Base-by-base conservation (phyloP, 2,888 invertebrate genomes). In the Arctia plantaginis region DNA sequence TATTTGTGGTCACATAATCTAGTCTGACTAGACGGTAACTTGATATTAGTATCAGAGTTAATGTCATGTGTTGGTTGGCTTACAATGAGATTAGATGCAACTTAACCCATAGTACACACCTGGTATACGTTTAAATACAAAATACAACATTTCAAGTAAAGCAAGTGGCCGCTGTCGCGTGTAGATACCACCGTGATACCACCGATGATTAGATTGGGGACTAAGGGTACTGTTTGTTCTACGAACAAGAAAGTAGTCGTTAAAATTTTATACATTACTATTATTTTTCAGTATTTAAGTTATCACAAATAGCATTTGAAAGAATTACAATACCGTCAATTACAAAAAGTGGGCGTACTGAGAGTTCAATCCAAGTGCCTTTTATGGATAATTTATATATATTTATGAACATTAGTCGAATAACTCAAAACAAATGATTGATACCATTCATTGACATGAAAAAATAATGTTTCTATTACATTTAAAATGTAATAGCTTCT, bases 1-100 rank as follows among this genome's bases (percentile, higher is more conserved):
- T 88, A 88, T 90, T 90, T 93, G 94, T 90, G 94, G 94, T 94
- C 91, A 86, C 85, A 88, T 89, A 86, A 87, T 89, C 89, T 89
- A 86, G 90, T 86, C 88, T 83, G 87, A 86, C 89, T 87, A 87
- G 89, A 91, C 89, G 81, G 92, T 90, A 92, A 94, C 87, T 77
- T 88, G 92, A 93, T 93, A 91, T 87, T 86, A 82, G 86, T 87
- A 84, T 82, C 85, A 76, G 75, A 79, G 80, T 77, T 80, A 82
- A 83, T 74, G 80, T 83, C 80, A 85, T 81, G 77, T 82, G 82
- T 78, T 74, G 74, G 72, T 55, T 72, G 81, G 30, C 80, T 84
- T 75, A 81, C 67, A 77, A 77, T 75, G 79, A 73, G 82, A 85
- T 82, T 81, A 85, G 75, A 81, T 77, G 39, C 47, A 75, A 41